A percentile compares a stretch with the other conserved stretches of the same genome.
Evolutionary conservation across 2,797 vertebrate genomes (phyloP).

Genomic region (Lepus townsendii): DNA sequence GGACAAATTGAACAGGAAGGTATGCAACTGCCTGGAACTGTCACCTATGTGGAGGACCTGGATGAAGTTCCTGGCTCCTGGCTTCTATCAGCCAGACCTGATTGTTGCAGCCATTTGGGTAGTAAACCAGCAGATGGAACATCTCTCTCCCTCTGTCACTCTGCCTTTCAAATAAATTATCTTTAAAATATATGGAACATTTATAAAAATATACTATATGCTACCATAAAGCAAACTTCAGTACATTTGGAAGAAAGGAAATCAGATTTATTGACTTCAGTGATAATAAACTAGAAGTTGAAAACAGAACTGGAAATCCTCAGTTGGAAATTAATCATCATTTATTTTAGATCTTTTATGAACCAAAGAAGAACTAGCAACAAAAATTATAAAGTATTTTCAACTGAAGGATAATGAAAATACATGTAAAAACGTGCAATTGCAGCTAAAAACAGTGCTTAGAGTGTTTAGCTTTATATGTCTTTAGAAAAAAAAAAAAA

Average conservation of each 20-base stretch:
- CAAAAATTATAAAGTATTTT: background rate
- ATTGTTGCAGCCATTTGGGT: too few species aligned
- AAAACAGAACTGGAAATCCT: background rate
- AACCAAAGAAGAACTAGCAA: background rate
- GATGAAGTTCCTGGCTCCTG: too few species aligned
- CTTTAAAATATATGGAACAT: background rate
- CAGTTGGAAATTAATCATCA: conserved; percentile 8
- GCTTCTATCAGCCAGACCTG: too few species aligned
- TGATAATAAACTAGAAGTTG: background rate
- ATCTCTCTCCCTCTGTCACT: too few species aligned
- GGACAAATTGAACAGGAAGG: background rate
- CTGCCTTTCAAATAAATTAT: too few species aligned
- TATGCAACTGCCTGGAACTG: too few species aligned
- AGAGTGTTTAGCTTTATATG: background rate
- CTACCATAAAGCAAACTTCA: background rate
- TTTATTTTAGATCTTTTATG: background rate
- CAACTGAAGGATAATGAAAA: background rate
- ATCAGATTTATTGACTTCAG: background rate
- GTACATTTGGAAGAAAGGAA: conserved; percentile 30
- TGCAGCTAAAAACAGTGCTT: background rate
- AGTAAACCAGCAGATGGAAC: too few species aligned
- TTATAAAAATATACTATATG: background rate
- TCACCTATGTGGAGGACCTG: too few species aligned
- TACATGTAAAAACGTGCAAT: background rate
- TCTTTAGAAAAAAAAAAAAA: too few species aligned